phyloP scores from a whole-genome alignment of 2,113 vertebrate genomes.

The Ptychochromis oligacanthus region DNA sequence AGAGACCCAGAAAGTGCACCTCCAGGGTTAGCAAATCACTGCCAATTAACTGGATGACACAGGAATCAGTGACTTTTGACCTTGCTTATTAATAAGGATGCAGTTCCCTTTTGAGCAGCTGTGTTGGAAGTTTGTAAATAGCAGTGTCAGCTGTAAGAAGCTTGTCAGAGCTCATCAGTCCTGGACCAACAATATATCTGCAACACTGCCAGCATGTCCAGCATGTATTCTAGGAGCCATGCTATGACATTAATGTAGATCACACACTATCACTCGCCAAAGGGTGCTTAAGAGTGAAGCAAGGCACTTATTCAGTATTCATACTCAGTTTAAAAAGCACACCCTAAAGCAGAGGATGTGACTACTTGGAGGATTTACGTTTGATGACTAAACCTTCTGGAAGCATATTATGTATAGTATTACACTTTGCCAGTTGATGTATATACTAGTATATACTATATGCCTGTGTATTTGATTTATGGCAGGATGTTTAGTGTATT shows the following conservation, averaged over 20 bases:
- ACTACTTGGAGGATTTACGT: not conserved
- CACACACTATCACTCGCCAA: constrained; percentile 7
- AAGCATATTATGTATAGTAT: not conserved
- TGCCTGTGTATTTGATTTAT: constrained; percentile 9
- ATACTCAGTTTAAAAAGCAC: not conserved
- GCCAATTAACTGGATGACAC: constrained; percentile 38
- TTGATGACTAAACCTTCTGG: not conserved
- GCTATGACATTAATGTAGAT: not conserved
- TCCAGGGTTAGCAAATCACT: constrained; percentile 17
- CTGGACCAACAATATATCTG: not conserved
- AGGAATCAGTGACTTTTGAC: constrained; percentile 26
- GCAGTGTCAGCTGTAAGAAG: constrained; percentile 6
- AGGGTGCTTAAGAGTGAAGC: not conserved
- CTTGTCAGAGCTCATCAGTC: constrained; percentile 49
- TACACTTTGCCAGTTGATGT: not conserved
- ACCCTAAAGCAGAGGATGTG: not conserved
- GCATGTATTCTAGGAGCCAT: not conserved
- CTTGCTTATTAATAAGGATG: constrained; percentile 24
- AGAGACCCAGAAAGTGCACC: not conserved
- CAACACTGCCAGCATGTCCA: not conserved
- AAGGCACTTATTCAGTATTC: not conserved
- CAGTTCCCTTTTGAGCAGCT: constrained; percentile 12
- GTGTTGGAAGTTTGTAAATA: constrained; percentile 23
- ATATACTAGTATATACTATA: no score
- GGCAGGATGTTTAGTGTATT: constrained; percentile 20